Base-by-base conservation (phyloP, 1,140 invertebrate species). In the Drosophila equinoxialis region DNA sequence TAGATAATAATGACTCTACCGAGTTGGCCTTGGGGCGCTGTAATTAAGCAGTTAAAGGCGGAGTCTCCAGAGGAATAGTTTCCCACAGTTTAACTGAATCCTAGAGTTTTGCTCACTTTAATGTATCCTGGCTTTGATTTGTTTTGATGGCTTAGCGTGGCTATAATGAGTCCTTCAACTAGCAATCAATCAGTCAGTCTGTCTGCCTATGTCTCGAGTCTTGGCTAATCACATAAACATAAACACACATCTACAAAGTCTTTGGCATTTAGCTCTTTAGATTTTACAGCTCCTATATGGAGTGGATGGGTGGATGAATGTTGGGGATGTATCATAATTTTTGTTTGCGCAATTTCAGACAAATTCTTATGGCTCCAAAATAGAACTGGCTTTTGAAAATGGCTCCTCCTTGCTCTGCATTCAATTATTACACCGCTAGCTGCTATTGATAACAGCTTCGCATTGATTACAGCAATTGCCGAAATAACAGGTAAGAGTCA, bases 41-140 rank as follows among this genome's bases (percentile, higher is more conserved):
- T 89, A 89, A 89, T 89, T 89, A 89, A 89, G 84, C 84, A 90
- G 84, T 89, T 89, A 84, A 89, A 77, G 77, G 80, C 51, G 75
- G 61, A 70, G 82, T 51, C 64, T 51, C 17, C 45, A 23, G 17
- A 11, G 39, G 26, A 41, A 65, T 55, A 51, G 67, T 78, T 89
- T 89, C 84, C 80, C 84, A 89, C 84, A 89, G 84, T 79, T 68
- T 8, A 48, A n/a, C 3, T 20, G 14, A 65, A 66, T 63, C 74
- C 79, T 62, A 69, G 73, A 14, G 54, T 64, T 42, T 35, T 62
- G 57, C 62, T 58, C 60, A 59, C 60, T 65, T 79, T 71, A 72
- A 66, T 78, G 74, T 83, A 84, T 86, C 84, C 84, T 89, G 79
- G 39, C 69, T 82, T 89, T 89, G 84, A 83, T 86, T 89, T 86